These are phyloP conservation scores for Excalfactoria chinensis DNA, from an alignment of 2,113 vertebrate genomes.

Conservation along the genomic window DNA sequence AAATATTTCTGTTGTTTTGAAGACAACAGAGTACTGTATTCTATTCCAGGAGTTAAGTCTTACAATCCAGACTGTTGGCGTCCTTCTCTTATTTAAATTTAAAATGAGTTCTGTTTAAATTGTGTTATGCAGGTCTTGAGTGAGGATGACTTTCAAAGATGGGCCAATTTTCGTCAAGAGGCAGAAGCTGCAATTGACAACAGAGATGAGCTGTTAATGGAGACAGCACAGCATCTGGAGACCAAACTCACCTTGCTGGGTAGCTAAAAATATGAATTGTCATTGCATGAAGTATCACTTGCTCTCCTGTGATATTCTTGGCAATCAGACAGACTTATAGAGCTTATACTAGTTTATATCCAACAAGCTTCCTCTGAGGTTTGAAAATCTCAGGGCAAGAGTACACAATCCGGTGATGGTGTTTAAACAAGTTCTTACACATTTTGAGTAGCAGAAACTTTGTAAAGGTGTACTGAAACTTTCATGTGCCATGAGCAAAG, in stretches of 20 bases:
- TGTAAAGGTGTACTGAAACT: neutral
- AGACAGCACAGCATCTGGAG: conserved; percentile 83
- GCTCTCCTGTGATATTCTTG: conserved; percentile 8
- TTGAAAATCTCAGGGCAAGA: neutral
- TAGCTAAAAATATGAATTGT: conserved; percentile 73
- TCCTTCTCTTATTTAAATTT: neutral
- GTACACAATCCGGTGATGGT: neutral
- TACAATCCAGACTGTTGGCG: neutral
- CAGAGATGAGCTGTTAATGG: conserved; percentile 83
- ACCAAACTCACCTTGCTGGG: conserved; percentile 86
- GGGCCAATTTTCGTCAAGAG: conserved; percentile 84
- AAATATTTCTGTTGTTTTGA: neutral
- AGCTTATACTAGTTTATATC: conserved; percentile 26
- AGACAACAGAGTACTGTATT: neutral
- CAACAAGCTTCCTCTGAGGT: conserved; percentile 3
- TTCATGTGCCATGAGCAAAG: neutral
- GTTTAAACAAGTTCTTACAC: neutral
- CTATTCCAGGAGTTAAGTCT: neutral
- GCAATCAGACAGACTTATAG: conserved; percentile 26
- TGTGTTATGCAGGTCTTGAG: conserved; percentile 81
- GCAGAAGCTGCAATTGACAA: conserved; percentile 86
- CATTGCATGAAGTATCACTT: neutral
- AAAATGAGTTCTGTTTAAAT: conserved; percentile 13
- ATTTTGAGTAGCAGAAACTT: neutral
- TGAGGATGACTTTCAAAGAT: conserved; percentile 82